Conservation (phyloP, 2,113 vertebrate genomes). For the Ammospiza caudacuta region DNA sequence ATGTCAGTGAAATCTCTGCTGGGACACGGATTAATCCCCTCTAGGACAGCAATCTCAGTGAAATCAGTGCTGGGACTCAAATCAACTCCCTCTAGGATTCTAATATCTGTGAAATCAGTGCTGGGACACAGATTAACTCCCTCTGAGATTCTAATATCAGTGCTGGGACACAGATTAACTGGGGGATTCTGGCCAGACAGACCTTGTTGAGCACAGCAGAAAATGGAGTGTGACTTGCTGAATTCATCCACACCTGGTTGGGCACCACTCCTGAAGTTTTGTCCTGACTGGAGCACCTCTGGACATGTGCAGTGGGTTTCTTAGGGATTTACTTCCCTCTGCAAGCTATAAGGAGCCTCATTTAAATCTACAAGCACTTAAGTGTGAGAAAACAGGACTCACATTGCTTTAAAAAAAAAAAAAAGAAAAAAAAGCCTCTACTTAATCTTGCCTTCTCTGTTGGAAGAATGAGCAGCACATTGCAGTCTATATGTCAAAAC, state of each 20-base stretch:
- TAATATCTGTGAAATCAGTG: no score
- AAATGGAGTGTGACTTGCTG: neutral
- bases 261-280: neutral
- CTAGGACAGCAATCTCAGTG: no score
- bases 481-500: neutral
- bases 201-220: neutral
- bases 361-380: neutral
- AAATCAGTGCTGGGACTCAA: no score
- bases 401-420: fast-evolving
- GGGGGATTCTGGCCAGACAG: neutral
- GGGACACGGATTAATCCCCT: neutral
- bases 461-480: neutral
- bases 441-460: neutral
- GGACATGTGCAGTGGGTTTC: neutral
- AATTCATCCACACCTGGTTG: neutral
- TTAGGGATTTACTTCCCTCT: neutral
- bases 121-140: no score
- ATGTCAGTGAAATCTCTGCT: neutral
- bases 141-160: no score
- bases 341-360: neutral
- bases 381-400: neutral
- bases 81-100: no score
- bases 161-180: neutral
- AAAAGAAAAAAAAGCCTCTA: no score
- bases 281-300: neutral